Conservation (phyloP, 1,140 invertebrate genomes). For the Drosophila pachea region DNA sequence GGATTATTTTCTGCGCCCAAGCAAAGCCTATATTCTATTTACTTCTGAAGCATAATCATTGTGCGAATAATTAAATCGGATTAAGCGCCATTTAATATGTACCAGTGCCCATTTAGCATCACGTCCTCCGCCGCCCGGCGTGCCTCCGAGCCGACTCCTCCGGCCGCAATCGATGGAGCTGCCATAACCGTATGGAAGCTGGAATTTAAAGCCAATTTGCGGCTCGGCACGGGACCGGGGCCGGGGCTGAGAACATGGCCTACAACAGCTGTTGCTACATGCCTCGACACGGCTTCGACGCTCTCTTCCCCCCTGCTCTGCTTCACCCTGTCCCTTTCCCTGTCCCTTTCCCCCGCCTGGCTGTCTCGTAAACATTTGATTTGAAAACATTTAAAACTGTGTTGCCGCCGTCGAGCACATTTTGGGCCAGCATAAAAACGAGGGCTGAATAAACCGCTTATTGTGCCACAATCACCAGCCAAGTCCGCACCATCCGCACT, state of each 20-base stretch:
- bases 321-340: neutral
- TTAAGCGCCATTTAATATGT: no score
- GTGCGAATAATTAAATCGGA: no score
- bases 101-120: neutral
- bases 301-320: neutral
- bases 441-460: constrained; percentile 44
- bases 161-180: neutral
- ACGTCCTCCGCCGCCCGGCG: no score
- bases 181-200: constrained; percentile 11
- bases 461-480: constrained; percentile 21
- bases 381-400: constrained; percentile 54
- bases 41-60: no score
- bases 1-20: no score
- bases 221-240: constrained; percentile 8
- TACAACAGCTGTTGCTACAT: constrained; percentile 72
- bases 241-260: constrained; percentile 57
- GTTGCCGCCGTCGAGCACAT: constrained; percentile 1
- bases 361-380: constrained; percentile 61
- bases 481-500: no score
- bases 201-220: constrained; percentile 40
- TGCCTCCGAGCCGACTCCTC: no score
- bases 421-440: constrained; percentile 11
- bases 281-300: constrained; percentile 54
- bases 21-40: no score
- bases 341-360: neutral